Evolutionary conservation across 2,113 vertebrate genomes (phyloP).

Genomic region (Dasyurus viverrinus): DNA sequence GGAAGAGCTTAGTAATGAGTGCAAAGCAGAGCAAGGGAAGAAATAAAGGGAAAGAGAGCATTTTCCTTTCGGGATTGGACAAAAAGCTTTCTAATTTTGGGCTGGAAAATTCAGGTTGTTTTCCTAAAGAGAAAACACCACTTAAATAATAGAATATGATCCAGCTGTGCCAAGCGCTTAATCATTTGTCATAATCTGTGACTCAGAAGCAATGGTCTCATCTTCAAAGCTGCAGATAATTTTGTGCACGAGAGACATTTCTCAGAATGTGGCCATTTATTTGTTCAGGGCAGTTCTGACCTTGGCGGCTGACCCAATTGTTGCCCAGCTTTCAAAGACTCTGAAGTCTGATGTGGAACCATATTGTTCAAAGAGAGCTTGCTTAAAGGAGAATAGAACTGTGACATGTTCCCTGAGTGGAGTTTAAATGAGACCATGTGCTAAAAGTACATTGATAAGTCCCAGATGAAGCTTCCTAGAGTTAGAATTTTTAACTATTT

Average conservation of each 20-base stretch:
- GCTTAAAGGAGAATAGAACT: neutral
- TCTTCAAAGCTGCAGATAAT: neutral
- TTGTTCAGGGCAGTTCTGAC: slow-evolving; percentile 38
- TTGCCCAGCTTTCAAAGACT: slow-evolving; percentile 27
- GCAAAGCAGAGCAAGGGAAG: neutral
- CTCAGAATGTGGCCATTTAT: neutral
- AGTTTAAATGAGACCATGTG: neutral
- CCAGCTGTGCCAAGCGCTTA: neutral
- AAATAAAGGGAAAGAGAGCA: neutral
- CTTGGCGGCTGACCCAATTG: neutral
- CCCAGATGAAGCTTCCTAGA: neutral
- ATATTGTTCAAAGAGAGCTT: neutral
- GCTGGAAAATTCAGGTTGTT: slow-evolving; percentile 32
- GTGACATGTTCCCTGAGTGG: neutral
- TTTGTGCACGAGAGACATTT: neutral
- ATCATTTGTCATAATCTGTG: neutral
- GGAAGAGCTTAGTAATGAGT: neutral
- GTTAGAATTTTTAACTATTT: neutral
- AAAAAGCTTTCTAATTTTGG: slow-evolving; percentile 34
- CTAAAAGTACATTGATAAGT: neutral
- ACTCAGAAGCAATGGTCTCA: neutral
- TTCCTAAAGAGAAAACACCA: slow-evolving; percentile 49
- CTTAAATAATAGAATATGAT: neutral
- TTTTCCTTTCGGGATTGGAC: neutral
- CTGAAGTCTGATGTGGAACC: neutral